Evolutionary conservation across 1,140 invertebrate species (phyloP), one percentile per base, ranked within the genome.

Genomic region (Coenobita brevimanus): DNA sequence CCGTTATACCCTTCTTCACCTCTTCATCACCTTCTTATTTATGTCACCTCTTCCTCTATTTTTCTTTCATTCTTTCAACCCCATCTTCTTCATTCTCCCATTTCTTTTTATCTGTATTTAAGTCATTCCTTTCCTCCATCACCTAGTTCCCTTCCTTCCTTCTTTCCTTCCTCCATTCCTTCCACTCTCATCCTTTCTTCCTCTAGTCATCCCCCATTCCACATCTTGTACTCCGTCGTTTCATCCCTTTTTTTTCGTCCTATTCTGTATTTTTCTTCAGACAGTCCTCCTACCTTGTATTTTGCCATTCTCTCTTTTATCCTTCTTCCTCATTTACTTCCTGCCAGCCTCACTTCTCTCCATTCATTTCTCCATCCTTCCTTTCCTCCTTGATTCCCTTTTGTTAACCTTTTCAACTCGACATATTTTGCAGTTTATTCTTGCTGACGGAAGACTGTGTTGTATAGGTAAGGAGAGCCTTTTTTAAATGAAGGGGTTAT

Each of bases 151-250:
- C 50, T 17, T 54, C n/a, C 78, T 17, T 50, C 54, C 50, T 60
- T 54, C 54, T 50, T 80, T 54, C 54, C 78, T 80, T 50, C 54
- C 54, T 80, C n/a, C n/a, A n/a, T n/a, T n/a, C n/a, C n/a, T n/a
- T n/a, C n/a, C n/a, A n/a, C n/a, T n/a, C n/a, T n/a, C n/a, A n/a
- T n/a, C n/a, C 75, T 78, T 27, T 78, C 38, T 78, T 24, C 54
- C 24, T 54, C 46, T 54, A 24, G 24, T 30, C 33, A 24, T 54
- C 46, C 54, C 75, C 54, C 75, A 27, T 46, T 78, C 75, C 54
- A 38, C 54, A 21, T 50, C 73, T 41, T 43, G 21, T 43, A 46
- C 38, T 50, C 73, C 50, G 38, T 76, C 43, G 41, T 21, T 46
- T n/a, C 54, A 38, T 78, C 75, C 54, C 3, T 78, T 21, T 78